These are phyloP conservation scores for Myzus persicae DNA, from an alignment of 1,140 invertebrate genomes.

Conservation along the genomic window DNA sequence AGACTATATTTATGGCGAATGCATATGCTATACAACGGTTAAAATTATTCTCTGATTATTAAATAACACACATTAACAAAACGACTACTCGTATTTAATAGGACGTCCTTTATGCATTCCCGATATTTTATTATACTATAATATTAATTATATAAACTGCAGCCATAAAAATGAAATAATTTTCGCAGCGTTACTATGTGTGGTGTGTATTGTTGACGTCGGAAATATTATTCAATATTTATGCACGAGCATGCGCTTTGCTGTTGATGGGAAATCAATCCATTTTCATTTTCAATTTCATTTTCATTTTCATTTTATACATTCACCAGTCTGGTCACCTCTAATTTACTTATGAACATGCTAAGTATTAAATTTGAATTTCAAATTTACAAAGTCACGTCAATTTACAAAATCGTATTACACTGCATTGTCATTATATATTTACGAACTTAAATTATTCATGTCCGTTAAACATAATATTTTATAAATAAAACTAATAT, in stretches of 20 bases:
- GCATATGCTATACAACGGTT: not conserved
- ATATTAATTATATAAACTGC: too few species aligned
- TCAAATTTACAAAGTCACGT: not conserved
- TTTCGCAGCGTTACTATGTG: not conserved
- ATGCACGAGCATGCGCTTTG: not conserved
- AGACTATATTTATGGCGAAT: not conserved
- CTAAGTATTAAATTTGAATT: not conserved
- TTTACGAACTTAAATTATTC: not conserved
- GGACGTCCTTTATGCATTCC: not conserved
- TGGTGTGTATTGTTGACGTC: not conserved
- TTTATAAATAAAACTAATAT: not conserved
- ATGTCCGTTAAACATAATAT: not conserved
- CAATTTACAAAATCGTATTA: not conserved
- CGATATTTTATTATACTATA: too few species aligned
- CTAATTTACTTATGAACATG: not conserved
- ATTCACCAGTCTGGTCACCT: not conserved
- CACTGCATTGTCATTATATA: not conserved
- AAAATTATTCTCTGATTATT: not conserved
- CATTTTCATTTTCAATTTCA: not conserved
- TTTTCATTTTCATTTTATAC: not conserved
- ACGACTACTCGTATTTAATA: not conserved
- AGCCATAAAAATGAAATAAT: not conserved
- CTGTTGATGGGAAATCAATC: not conserved
- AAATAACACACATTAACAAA: not conserved
- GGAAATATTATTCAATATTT: not conserved